Percentiles rank a stretch among this genome's conserved stretches.
Conservation (phyloP, 2,113 vertebrate species). For the Mohoua ochrocephala region DNA sequence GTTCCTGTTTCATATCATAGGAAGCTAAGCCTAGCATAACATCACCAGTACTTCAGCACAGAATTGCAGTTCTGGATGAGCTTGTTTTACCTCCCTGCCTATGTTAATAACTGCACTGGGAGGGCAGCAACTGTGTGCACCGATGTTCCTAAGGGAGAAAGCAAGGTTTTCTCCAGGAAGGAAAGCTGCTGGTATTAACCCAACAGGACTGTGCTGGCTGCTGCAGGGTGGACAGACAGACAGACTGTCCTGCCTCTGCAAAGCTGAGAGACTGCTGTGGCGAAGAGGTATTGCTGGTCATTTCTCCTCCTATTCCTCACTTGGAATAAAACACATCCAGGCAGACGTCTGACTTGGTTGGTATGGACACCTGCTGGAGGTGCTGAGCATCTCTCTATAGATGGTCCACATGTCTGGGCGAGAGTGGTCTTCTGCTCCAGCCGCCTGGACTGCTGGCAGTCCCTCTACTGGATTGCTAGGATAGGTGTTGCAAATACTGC, state of each 20-base stretch:
- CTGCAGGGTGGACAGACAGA: neutral
- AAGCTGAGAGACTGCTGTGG: accelerated
- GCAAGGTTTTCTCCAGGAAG: neutral
- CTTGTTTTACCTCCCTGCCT: neutral
- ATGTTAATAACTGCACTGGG: neutral
- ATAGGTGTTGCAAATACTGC: too few relatives aligned
- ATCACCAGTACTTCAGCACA: neutral
- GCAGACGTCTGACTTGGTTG: neutral
- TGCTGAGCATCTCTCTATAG: neutral
- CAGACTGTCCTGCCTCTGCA: neutral
- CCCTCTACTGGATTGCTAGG: too few relatives aligned
- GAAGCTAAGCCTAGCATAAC: neutral
- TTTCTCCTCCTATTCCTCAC: neutral
- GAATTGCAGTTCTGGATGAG: neutral
- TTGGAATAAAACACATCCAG: neutral
- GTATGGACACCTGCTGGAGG: neutral
- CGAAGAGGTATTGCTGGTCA: neutral
- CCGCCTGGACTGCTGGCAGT: too few relatives aligned
- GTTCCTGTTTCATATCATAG: neutral
- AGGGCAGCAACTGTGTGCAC: accelerated
- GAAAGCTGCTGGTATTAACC: neutral
- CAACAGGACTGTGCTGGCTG: accelerated
- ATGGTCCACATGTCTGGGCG: accelerated
- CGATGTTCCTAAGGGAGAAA: accelerated
- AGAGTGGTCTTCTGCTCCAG: too few relatives aligned